Base-by-base conservation (phyloP, 2,113 vertebrate species). In the Odontophorus gujanensis region DNA sequence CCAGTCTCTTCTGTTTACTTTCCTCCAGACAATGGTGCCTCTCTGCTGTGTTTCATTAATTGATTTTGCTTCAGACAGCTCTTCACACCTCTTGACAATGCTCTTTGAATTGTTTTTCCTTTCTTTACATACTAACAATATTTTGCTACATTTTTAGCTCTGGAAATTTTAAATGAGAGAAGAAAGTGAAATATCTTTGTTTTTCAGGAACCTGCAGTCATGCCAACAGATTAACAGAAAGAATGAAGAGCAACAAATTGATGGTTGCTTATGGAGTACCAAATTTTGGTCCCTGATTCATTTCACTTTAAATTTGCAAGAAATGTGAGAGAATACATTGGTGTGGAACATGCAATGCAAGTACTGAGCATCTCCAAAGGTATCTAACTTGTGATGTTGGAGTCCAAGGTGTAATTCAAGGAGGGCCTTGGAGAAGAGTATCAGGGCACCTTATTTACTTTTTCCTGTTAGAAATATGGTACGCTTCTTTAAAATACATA, bases 361-460 rank as follows among this genome's bases (percentile, higher is more conserved):
- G 3, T 32, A 58, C 3, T 69, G 15, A 79, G 4, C 3, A 13
- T 59, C 47, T 81, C 36, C 45, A 84, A 40, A 48, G 11, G 4
- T 34, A 30, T 36, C 16, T 42, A 62, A 38, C 30, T 61, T 76
- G 40, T 40, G 5, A 9, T 43, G 11, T 81, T 79, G 48, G 48
- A 69, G 42, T 18, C 8, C 0, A 8, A 76, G 12, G 2, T 69
- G 13, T 17, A 76, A 24, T 3, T 2, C 2, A 61, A 85, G 11
- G 9, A 0, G 0, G 6, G 6, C 48, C 34, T 48, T 80, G 14
- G 16, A 9, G 32, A 65, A 24, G 4, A 0, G 0, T 48, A n/a
- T 59, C 9, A 21, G 9, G 7, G 4, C 8, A 81, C 1, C 9
- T 74, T 11, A 22, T 38, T 42, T 50, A 58, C 63, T 87, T 57